Base-by-base conservation (phyloP, 2,888 invertebrate species). In the Rhingia campestris region DNA sequence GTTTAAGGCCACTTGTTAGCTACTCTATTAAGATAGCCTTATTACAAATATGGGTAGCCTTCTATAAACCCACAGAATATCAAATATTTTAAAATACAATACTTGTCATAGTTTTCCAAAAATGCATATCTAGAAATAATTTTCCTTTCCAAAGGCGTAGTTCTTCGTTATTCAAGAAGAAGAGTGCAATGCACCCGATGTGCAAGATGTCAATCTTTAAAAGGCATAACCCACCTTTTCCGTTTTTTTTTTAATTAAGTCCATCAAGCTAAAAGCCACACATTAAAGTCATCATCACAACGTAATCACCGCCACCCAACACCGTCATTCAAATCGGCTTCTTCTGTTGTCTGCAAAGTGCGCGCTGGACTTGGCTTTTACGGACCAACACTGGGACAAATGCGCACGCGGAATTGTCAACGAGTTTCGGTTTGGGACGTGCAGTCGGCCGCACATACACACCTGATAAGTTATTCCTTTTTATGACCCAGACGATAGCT, bases 391-490 rank as follows among this genome's bases (percentile, higher is more conserved):
- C 66, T 74, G 43, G 61, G 37, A 77, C 66, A 77, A 72, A 67
- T 61, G 66, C 73, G 73, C 77, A 82, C 51, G 56, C 77, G 32
- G 81, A 82, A 82, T 82, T 73, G 72, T 77, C 81, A 81, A 77
- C 77, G 77, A 81, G 72, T 22, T 56, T 41, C 12, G 0, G 10
- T 32, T n/a, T 33, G 33, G 32, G 43, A 66, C 72, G 54, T 56
- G 61, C 61, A 70, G 49, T 70, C 64, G 69, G 33, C 7, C 54
- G 56, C 39, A 49, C n/a, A n/a, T n/a, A n/a, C 43, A 66, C 81
- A 82, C 72, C 77, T 76, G 76, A 76, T 67, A 70, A 73, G 66
- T 67, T 67, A 54, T 77, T 80, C 59, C 47, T 54, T 72, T 82
- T 77, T 82, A 77, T 67, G 81, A 73, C 77, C 81, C 81, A 82